These are phyloP conservation scores for Tipula vernalis DNA, from an alignment of 2,888 invertebrate species.

Conservation along the genomic window DNA sequence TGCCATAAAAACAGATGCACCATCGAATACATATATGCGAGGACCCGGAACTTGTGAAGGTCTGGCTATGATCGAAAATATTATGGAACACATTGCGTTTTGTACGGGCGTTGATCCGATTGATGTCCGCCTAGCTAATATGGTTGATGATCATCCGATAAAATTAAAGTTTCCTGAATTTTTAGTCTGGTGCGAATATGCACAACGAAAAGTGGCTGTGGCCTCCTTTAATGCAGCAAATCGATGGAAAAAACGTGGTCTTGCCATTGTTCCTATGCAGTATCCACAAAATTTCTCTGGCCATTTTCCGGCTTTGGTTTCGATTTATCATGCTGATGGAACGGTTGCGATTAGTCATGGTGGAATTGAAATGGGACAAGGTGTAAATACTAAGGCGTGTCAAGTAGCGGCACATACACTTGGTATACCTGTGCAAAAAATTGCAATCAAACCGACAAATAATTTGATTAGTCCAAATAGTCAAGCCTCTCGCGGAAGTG, in stretches of 20 bases:
- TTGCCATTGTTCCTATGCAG: conserved; percentile 53
- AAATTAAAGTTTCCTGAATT: background rate
- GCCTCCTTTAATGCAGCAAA: conserved; percentile 53
- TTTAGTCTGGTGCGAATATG: conserved; percentile 34
- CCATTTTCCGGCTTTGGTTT: conserved; percentile 45
- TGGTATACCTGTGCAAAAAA: conserved; percentile 51
- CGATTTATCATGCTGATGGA: conserved; percentile 58
- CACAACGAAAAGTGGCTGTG: conserved; percentile 40
- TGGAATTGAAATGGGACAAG: conserved; percentile 70
- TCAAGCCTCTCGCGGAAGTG: conserved; percentile 53
- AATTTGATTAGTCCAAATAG: conserved; percentile 53
- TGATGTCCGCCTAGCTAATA: conserved; percentile 43
- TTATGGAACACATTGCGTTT: conserved; percentile 54
- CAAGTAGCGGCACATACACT: conserved; percentile 63
- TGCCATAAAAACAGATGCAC: conserved; percentile 51
- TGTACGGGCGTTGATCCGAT: conserved; percentile 43
- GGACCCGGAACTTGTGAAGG: conserved; percentile 39
- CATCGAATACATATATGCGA: conserved; percentile 50
- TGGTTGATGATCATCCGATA: conserved; percentile 36
- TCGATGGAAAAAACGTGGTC: conserved; percentile 68
- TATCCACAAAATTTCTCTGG: conserved; percentile 44
- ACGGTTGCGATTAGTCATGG: conserved; percentile 58
- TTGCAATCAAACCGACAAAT: conserved; percentile 53
- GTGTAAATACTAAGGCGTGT: conserved; percentile 58
- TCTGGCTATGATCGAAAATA: conserved; percentile 46